Base-by-base conservation (phyloP, 2,888 invertebrate species). In the Apamea epomidion region DNA sequence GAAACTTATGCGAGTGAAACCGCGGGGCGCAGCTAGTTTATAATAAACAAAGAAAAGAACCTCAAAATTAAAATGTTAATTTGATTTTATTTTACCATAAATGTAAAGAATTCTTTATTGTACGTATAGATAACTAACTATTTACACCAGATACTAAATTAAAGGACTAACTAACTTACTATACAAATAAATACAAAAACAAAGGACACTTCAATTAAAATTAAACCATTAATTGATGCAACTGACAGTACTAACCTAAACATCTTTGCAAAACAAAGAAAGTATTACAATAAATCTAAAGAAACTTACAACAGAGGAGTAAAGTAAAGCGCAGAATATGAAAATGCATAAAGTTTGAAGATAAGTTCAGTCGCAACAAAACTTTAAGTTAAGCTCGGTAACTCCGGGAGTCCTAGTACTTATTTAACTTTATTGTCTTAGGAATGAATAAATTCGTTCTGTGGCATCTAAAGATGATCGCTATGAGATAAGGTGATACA, bases 391-490 rank as follows among this genome's bases (percentile, higher is more conserved):
- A 80, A 84, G 60, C 76, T 54, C 74, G 65, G 83, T 78, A 87
- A 83, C 87, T 84, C 85, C 90, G 82, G 90, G 87, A 89, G 91
- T 89, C 86, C 90, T 76, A 86, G 83, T 76, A 83, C 81, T 89
- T 86, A 84, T 82, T 79, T 81, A 77, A 88, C 74, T 92, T 91
- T 92, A 92, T 89, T 90, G 88, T 89, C 81, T 81, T 75, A 73
- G 70, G 70, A 77, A 84, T 80, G 83, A 89, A 91, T 92, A 92
- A 91, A 91, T 90, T 90, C 83, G 82, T 84, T 71, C 74, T 80
- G 85, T 90, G 87, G 82, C 85, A 86, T 80, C 81, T 88, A 86
- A 84, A 89, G 88, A 90, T 88, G 88, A 91, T 91, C 88, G 88
- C 87, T 86, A 82, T 81, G 69, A 81, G 85, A 87, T 86, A 86